Evolutionary conservation across 2,888 invertebrate genomes (phyloP), one percentile per base, ranked within the genome.

Genomic region (Tillus elongatus): DNA sequence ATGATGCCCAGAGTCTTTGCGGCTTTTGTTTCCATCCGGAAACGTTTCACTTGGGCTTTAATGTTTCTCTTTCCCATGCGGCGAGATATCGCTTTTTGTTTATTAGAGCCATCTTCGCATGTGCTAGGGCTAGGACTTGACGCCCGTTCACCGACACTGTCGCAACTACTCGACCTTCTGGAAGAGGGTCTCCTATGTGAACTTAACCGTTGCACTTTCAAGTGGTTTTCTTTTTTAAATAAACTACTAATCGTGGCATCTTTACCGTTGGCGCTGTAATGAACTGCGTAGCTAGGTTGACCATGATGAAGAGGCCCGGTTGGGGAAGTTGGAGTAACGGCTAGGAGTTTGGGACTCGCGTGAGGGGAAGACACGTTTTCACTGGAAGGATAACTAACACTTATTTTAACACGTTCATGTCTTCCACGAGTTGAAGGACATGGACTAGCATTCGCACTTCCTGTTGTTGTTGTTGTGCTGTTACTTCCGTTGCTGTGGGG

Each of bases 1-100:
- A 97, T 96, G 47, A 97, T 93, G 42, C 91, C 95, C 35, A 96
- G 71, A 1, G 95, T 95, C 66, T 95, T 95, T 2, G 95, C 93
- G 1, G 95, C 95, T 68, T 95, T 95, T 0, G 93, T 93, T 64
- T 96, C 95, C 83, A 91, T 90, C 3, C 87, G 77, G 63, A 91
- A 91, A 32, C 90, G 78, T 61, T 89, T 89, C 44, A 90, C 89
- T 74, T 87, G 82, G 2, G 88, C 86, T 62, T 90, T 91, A 43
- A 91, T 87, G 61, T 91, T 91, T 40, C 90, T 73, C 56, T 86
- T 85, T 15, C 89, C 88, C 84, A 90, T 87, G 48, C 79, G 72
- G 9, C 73, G 72, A 0, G 69, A 72, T 36, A 72, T 67, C 30
- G 69, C 57, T 47, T 69, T 70, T 9, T 66, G 60, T 43, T 65